A percentile compares a stretch with the other conserved stretches of the same genome.
These are phyloP conservation scores for Melanargia galathea DNA, from an alignment of 2,888 invertebrate genomes.

Conservation along the genomic window DNA sequence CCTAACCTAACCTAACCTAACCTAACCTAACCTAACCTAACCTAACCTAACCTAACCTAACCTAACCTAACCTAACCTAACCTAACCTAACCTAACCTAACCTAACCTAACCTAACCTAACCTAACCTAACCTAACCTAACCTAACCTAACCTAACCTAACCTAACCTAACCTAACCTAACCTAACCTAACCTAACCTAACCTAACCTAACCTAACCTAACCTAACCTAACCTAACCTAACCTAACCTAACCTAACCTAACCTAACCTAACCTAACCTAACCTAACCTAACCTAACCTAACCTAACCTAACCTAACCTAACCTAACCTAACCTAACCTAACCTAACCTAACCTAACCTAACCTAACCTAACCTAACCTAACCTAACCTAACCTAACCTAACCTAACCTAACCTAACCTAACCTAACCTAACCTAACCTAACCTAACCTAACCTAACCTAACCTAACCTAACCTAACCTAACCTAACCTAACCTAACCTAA, in stretches of 20 bases:
- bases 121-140: slow-evolving; percentile 5
- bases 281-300: slow-evolving; percentile 6
- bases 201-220: slow-evolving; percentile 2
- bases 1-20: slow-evolving; percentile 7
- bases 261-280: slow-evolving; percentile 1
- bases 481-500: slow-evolving; percentile 1
- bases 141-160: slow-evolving; percentile 1
- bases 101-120: slow-evolving; percentile 8
- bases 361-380: slow-evolving; percentile 39
- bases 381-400: slow-evolving; percentile 28
- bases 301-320: slow-evolving; percentile 4
- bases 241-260: slow-evolving; percentile 8
- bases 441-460: too few species aligned
- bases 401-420: not conserved
- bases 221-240: slow-evolving; percentile 8
- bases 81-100: slow-evolving; percentile 2
- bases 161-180: slow-evolving; percentile 8
- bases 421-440: too few species aligned
- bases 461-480: slow-evolving; percentile 8
- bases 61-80: slow-evolving; percentile 8
- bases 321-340: not conserved
- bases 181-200: slow-evolving; percentile 8
- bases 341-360: slow-evolving; percentile 26
- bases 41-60: slow-evolving; percentile 8
- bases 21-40: slow-evolving; percentile 2